phyloP scores from a whole-genome alignment of 2,113 vertebrate genomes.

The Seriola quinqueradiata region DNA sequence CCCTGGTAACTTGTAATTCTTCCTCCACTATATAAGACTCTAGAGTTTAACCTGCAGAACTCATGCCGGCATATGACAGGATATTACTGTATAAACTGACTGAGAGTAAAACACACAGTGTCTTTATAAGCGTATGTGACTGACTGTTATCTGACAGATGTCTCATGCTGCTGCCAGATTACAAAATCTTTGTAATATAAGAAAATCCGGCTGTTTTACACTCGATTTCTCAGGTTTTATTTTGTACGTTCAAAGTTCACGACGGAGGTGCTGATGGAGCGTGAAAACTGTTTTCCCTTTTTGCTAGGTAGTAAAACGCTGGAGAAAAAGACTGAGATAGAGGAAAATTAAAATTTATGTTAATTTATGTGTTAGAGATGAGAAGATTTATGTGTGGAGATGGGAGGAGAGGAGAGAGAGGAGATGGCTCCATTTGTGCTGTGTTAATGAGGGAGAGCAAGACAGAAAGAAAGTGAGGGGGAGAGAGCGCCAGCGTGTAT shows the following conservation, averaged over 20 bases:
- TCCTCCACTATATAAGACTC: conserved; percentile 23
- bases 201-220: neutral
- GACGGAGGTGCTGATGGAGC: conserved; percentile 11
- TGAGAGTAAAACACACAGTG: conserved; percentile 18
- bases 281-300: conserved; percentile 21
- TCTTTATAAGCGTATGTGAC: conserved; percentile 23
- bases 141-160: neutral
- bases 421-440: conserved; percentile 68
- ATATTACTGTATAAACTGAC: conserved; percentile 39
- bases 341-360: conserved; percentile 41
- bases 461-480: conserved; percentile 46
- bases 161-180: neutral
- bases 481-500: conserved; percentile 54
- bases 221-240: neutral
- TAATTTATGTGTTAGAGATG: conserved; percentile 38
- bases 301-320: conserved; percentile 4
- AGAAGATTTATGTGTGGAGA: conserved; percentile 39
- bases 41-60: conserved; percentile 37
- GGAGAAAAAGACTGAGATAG: conserved; percentile 1
- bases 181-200: neutral
- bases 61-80: conserved; percentile 20
- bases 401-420: conserved; percentile 38
- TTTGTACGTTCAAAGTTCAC: neutral
- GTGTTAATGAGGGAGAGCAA: conserved; percentile 66
- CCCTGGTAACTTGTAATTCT: conserved; percentile 12